These are phyloP conservation scores for Narcine bancroftii DNA, from an alignment of 2,113 vertebrate genomes.

Conservation along the genomic window DNA sequence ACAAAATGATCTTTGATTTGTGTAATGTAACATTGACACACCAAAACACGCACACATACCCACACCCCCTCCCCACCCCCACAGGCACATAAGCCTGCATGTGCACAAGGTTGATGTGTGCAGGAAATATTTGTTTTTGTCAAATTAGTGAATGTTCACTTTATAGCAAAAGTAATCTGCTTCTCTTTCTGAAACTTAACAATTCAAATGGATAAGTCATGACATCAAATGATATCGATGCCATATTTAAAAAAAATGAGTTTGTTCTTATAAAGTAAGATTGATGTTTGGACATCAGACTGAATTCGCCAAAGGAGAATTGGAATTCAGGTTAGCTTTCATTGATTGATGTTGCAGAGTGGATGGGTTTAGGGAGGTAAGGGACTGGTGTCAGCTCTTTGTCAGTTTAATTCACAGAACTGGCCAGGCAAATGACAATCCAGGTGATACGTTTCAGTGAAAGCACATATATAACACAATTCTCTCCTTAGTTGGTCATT, in stretches of 20 bases:
- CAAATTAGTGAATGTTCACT: not conserved
- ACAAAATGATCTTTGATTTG: slow-evolving; percentile 5
- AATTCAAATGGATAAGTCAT: not conserved
- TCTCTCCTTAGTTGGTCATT: not conserved
- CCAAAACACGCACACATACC: too few species aligned
- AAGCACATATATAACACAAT: not conserved
- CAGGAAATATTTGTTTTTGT: not conserved
- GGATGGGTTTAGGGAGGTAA: not conserved
- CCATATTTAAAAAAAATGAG: not conserved
- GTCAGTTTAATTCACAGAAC: not conserved
- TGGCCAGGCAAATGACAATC: not conserved
- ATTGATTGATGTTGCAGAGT: not conserved
- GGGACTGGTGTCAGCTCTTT: not conserved
- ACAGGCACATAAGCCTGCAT: too few species aligned
- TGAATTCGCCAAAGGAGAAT: not conserved
- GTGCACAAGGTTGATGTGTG: not conserved
- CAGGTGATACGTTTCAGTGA: not conserved
- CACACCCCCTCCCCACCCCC: too few species aligned
- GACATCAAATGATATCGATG: not conserved
- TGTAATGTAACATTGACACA: not conserved
- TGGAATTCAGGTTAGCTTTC: not conserved
- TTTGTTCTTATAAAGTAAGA: not conserved
- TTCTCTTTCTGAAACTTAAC: not conserved
- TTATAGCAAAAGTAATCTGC: too few species aligned
- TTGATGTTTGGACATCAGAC: not conserved